Evolutionary conservation across 1,140 invertebrate species (phyloP), one percentile per base, ranked within the genome.

Genomic region (Nymphalis io): DNA sequence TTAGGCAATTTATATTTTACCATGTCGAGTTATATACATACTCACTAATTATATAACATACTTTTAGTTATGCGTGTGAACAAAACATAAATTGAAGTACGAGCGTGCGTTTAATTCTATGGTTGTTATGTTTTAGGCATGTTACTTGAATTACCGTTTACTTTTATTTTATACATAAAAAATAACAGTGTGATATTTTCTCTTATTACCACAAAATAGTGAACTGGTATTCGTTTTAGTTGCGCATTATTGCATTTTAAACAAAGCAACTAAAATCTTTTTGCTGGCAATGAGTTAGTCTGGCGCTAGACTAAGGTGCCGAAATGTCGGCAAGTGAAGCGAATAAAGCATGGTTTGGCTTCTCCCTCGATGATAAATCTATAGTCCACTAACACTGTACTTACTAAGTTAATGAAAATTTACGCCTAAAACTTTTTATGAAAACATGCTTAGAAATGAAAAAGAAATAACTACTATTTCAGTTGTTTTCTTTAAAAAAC

Each of bases 261-360:
- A 70, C 57, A 60, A 65, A 64, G 44, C 68, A 39, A 62, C 16
- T 59, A 48, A 21, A 64, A 64, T 58, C 55, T 63, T 1, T 63
- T 51, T 66, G 62, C 69, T 72, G 70, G 70, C 70, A 72, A 72
- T 72, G 62, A 72, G 63, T 33, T 46, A 6, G 61, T 66, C 62
- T 72, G 70, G 63, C 69, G 62, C 48, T 61, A 13, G 39, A 53
- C 16, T 16, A 21, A 58, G 65, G 70, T 60, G 70, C 70, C 70
- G 53, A 23, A 16, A 42, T 62, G 70, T 63, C 70, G 58, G 65
- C 40, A 63, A 58, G 42, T 61, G 63, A 57, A 62, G 40, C 58
- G 63, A 70, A 18, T 51, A 63, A 64, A 58, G 61, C 42, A 72
- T 72, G 70, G 48, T 57, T 72, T 72, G 70, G 70, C 63, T 55